Base-by-base conservation (phyloP, 2,888 invertebrate genomes). In the Pterostichus madidus region DNA sequence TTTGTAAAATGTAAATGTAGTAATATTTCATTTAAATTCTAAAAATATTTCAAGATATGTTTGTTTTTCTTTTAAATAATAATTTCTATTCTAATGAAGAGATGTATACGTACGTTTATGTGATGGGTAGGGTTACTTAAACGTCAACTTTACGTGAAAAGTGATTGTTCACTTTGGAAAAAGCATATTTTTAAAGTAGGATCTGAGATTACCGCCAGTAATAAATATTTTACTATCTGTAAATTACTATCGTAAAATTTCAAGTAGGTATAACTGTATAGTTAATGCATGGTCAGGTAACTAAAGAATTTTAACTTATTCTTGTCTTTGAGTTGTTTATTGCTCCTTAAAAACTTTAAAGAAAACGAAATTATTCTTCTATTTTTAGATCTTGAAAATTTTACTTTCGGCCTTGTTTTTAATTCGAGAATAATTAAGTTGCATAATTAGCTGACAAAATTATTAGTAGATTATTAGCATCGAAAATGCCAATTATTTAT, bases 151-250 rank as follows among this genome's bases (percentile, higher is more conserved):
- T 64, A 64, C 32, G 6, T 32, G 13, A 64, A 32, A 64, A 11
- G n/a, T n/a, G 32, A 56, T 35, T 52, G 75, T 75, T 35, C n/a
- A 49, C 15, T 53, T 76, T 76, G 3, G 11, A 39, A 15, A 31
- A n/a, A n/a, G 24, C 24, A n/a, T 39, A 53, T 39, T 76, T 76
- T 76, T 56, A 56, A 56, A 56, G 32, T 35, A 11, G 32, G 35
- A 35, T 53, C 56, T 13, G 10, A 76, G 76, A 31, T 80, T 80
- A 68, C 68, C 80, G 80, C 17, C 68, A 49, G 49, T 68, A 46
- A 68, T 80, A 80, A 80, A 80, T 80, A 80, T 68, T 80, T 68
- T 80, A 80, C 52, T 80, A 68, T 80, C 64, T 68, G 80, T 32
- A 68, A 80, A 80, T 80, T 64, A 80, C 24, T 68, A 8, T 80